Evolutionary conservation across 2,113 vertebrate genomes (phyloP).

Genomic region (Nothocercus nigrocapillus): DNA sequence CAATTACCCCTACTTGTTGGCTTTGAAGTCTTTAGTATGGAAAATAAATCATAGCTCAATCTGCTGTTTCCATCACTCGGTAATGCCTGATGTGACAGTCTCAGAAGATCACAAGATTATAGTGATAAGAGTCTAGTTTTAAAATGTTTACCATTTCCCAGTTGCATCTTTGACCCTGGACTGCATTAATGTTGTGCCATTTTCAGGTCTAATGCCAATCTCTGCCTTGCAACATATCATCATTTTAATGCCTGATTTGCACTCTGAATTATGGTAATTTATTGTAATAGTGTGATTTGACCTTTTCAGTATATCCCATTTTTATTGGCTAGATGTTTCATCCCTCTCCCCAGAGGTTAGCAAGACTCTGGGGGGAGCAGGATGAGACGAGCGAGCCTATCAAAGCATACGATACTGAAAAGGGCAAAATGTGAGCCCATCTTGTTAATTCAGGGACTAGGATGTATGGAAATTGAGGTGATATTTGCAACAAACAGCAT

Average conservation of each 20-base stretch:
- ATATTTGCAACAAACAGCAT: not conserved
- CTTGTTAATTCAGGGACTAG: conserved; percentile 63
- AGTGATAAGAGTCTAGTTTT: conserved; percentile 48
- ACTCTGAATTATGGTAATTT: conserved; percentile 80
- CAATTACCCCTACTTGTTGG: conserved; percentile 21
- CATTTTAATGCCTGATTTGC: conserved; percentile 72
- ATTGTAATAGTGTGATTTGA: conserved; percentile 76
- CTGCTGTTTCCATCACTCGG: conserved; percentile 35
- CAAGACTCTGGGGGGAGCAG: not conserved
- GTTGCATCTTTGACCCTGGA: conserved; percentile 64
- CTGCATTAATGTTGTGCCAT: conserved; percentile 60
- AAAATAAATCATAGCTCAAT: not conserved
- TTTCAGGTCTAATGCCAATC: conserved; percentile 69
- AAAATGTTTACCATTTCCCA: conserved; percentile 70
- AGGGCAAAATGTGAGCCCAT: conserved; percentile 68
- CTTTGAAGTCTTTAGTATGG: conserved; percentile 40
- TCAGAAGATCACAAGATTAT: conserved; percentile 18
- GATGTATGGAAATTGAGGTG: not conserved
- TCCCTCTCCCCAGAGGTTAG: conserved; percentile 66
- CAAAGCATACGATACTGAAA: conserved; percentile 58
- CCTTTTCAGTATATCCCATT: conserved; percentile 79
- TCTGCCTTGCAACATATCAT: conserved; percentile 66
- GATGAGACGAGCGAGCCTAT: conserved; percentile 52
- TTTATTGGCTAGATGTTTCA: conserved; percentile 73
- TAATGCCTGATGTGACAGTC: conserved; percentile 15